Base-by-base conservation (phyloP, 2,113 vertebrate genomes). In the Syngnathus scovelli region DNA sequence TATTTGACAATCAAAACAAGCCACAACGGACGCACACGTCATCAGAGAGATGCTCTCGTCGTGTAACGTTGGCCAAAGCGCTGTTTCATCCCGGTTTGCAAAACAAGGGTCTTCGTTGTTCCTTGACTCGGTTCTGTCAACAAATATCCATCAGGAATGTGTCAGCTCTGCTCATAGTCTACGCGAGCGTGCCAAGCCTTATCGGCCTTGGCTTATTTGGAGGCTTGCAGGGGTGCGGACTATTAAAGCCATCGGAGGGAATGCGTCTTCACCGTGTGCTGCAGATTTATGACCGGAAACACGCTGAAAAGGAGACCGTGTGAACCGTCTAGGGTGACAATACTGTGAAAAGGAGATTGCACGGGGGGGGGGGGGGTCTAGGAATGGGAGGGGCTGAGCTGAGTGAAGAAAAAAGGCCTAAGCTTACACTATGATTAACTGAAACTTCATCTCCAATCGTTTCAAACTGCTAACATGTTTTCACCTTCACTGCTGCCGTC, bases 211-310 rank as follows among this genome's bases (percentile, higher is more conserved):
- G 77, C 69, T 77, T 56, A 72, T 23, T 23, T 19, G n/a, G 66
- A 64, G 70, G 36, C 56, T 51, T 23, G 33, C 51, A 51, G 76
- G 72, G 67, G 78, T 61, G 78, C 72, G 72, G 72, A 75, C 79
- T 80, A 72, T 78, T 86, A 78, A 84, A 83, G 72, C 79, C 79
- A 73, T 80, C 78, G 19, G n/a, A 81, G 76, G 74, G 80, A 80
- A 77, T 81, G 82, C 77, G 78, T 77, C 84, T 83, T 89, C 84
- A 85, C 59, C 72, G 83, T 86, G 85, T 55, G 81, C 82, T 80
- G 78, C 75, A 69, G 79, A 87, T 89, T 89, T 89, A 89, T 85
- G 81, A 88, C 84, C 82, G 82, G 88, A 88, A 88, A 80, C 78
- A 71, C 70, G 49, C 75, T 37, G 76, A 83, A 82, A 79, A 83